These are phyloP conservation scores for Pterobdella sp. DNA, from an alignment of 2,888 invertebrate species.

Conservation along the genomic window DNA sequence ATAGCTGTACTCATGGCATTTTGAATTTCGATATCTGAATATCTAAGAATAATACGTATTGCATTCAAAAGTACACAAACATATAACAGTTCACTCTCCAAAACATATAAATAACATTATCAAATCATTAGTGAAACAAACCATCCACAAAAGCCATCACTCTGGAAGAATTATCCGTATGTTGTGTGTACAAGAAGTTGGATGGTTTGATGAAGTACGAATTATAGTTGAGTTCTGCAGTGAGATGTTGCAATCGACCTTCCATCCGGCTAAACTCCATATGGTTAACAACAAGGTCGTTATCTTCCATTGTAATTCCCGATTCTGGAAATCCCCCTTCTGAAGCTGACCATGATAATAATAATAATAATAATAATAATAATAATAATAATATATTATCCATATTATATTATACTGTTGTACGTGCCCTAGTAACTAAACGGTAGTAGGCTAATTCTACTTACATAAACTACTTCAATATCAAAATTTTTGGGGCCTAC, in stretches of 20 bases:
- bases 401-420: too few relatives aligned
- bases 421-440: too few relatives aligned
- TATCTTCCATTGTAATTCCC: slow-evolving; percentile 15
- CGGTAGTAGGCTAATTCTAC: too few relatives aligned
- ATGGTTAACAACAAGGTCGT: background rate
- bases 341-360: too few relatives aligned
- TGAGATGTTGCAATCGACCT: slow-evolving; percentile 44
- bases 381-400: too few relatives aligned
- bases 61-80: too few relatives aligned
- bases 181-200: slow-evolving; percentile 61
- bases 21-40: too few relatives aligned
- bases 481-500: too few relatives aligned
- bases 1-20: too few relatives aligned
- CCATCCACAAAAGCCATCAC: slow-evolving; percentile 58
- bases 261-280: slow-evolving; percentile 38
- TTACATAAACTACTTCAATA: too few relatives aligned
- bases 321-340: background rate
- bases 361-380: too few relatives aligned
- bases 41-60: too few relatives aligned
- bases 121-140: slow-evolving; percentile 9
- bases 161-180: slow-evolving; percentile 56
- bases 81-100: background rate
- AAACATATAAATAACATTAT: slow-evolving; percentile 2
- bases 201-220: slow-evolving; percentile 69
- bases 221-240: slow-evolving; percentile 54